Base-by-base conservation (phyloP, 2,888 invertebrate species). In the Timandra comae region DNA sequence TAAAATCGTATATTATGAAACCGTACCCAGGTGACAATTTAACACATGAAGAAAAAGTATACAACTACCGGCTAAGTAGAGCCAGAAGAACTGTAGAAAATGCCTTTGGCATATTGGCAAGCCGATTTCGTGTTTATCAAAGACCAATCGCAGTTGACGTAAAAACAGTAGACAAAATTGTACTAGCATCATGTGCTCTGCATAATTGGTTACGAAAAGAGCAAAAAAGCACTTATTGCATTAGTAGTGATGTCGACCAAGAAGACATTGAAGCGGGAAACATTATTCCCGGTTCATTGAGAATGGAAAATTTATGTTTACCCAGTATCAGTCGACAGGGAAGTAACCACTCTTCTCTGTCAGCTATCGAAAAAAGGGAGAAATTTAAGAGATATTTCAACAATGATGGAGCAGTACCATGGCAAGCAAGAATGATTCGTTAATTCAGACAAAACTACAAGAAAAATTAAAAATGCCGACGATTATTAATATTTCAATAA, bases 81-180 rank as follows among this genome's bases (percentile, higher is more conserved):
- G 39, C 35, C 29, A 30, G 45, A 35, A 29, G 41, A 20, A 27
- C 30, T 27, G 41, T 43, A 27, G 40, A 46, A 35, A 43, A 41
- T 29, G 46, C 39, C 25, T 42, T 40, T 34, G 44, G 38, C 26
- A 44, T 44, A 29, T 40, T 41, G 30, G 38, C 32, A 19, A 30
- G 30, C 25, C 24, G 36, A 32, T 23, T 29, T 29, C 22, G 22
- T 11, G 38, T 38, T 10, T 33, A 10, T 30, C 33, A 33, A 33
- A 38, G 16, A 40, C 36, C 40, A 30, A 30, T 40, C 10, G 30
- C 30, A 30, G 31, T 28, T 31, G 23, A 40, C 19, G 33, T 36
- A 26, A 33, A 35, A 11, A 36, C 29, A 25, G 36, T 36, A 25
- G 35, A 34, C 9, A 35, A 34, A 34, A 16, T 35, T 31, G 34